A percentile compares a stretch with the other conserved stretches of the same genome.
phyloP scores from a whole-genome alignment of 2,797 vertebrate genomes.

The Bryconaethiops microstoma region DNA sequence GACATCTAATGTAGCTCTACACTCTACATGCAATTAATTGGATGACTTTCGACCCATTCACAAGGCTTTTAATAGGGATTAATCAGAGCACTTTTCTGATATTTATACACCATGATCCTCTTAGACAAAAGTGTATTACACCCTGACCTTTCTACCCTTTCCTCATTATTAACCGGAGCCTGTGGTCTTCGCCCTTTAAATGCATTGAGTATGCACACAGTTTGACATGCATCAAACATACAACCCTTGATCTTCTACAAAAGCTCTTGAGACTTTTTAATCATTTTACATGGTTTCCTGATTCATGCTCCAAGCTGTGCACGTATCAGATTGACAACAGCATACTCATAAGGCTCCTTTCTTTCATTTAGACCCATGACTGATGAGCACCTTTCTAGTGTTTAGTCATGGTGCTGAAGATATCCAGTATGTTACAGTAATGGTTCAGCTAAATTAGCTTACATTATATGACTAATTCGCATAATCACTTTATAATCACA shows the following conservation, averaged over 20 bases:
- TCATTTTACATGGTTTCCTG: neutral
- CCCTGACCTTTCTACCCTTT: slow-evolving; percentile 17
- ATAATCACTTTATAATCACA: too few species aligned
- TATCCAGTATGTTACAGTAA: neutral
- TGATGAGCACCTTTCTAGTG: neutral
- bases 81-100: slow-evolving; percentile 12
- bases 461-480: too few species aligned
- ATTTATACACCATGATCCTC: slow-evolving; percentile 6
- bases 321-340: slow-evolving; percentile 26
- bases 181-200: neutral
- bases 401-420: neutral
- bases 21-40: neutral
- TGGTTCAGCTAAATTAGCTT: neutral
- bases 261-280: slow-evolving; percentile 13
- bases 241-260: slow-evolving; percentile 31
- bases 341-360: neutral
- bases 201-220: neutral
- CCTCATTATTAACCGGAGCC: neutral
- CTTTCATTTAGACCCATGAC: neutral
- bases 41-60: neutral
- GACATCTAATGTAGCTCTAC: too few species aligned
- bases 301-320: slow-evolving; percentile 8
- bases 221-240: neutral
- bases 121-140: slow-evolving; percentile 8
- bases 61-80: neutral